Evolutionary conservation across 1,140 invertebrate species (phyloP).

Genomic region (Aphis craccivora): DNA sequence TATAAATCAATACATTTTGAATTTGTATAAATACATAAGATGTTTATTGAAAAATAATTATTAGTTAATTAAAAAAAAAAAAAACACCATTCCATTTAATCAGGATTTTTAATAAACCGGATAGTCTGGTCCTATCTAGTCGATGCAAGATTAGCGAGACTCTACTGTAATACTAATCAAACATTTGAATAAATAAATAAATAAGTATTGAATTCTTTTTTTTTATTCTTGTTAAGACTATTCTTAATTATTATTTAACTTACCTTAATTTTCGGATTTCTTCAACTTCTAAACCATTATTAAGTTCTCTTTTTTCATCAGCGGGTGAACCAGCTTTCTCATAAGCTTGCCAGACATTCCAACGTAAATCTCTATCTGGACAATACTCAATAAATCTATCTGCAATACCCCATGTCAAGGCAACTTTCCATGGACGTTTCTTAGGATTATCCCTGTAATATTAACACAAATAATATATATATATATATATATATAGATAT

Average conservation of each 20-base stretch:
- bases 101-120: too few relatives aligned
- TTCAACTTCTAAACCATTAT: conserved; percentile 79
- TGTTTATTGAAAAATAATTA: too few relatives aligned
- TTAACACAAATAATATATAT: background rate
- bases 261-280: conserved; percentile 74
- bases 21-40: too few relatives aligned
- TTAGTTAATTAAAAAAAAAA: too few relatives aligned
- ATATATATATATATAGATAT: background rate
- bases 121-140: too few relatives aligned
- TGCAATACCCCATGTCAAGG: conserved; percentile 75
- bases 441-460: conserved; percentile 66
- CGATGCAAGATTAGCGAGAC: too few relatives aligned
- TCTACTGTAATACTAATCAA: too few relatives aligned
- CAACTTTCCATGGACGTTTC: conserved; percentile 82
- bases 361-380: conserved; percentile 76
- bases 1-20: too few relatives aligned
- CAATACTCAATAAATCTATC: conserved; percentile 83
- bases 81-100: too few relatives aligned
- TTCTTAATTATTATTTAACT: conserved; percentile 20
- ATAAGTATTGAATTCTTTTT: background rate
- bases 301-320: conserved; percentile 69
- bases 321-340: conserved; percentile 74
- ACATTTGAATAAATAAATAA: too few relatives aligned
- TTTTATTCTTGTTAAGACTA: background rate
- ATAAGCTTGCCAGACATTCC: conserved; percentile 83